These are phyloP conservation scores for Cyprinella venusta DNA, from an alignment of 2,797 vertebrate species.

Conservation along the genomic window DNA sequence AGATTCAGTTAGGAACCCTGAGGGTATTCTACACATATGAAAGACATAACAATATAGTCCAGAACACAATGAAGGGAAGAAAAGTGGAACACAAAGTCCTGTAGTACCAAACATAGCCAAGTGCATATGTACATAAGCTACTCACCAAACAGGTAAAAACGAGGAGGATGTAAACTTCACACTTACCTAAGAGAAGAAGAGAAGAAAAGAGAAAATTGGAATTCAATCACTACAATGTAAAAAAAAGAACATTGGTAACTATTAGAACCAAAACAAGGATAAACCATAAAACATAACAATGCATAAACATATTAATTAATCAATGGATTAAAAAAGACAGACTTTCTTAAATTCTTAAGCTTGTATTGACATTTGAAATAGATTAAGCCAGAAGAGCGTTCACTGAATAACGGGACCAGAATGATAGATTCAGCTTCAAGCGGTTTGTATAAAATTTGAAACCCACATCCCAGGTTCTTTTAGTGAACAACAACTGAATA, in stretches of 20 bases:
- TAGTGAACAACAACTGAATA: slow-evolving; percentile 2
- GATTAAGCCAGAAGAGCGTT: slow-evolving; percentile 3
- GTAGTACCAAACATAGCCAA: background rate
- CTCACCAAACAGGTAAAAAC: slow-evolving; percentile 26
- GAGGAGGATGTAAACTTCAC: background rate
- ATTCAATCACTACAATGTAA: background rate
- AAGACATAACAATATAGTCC: slow-evolving; percentile 21
- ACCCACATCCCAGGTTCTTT: slow-evolving; percentile 9
- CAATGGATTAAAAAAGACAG: background rate
- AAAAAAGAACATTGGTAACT: background rate
- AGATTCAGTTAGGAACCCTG: background rate
- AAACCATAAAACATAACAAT: background rate
- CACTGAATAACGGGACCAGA: background rate
- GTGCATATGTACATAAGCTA: background rate
- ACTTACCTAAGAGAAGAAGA: slow-evolving; percentile 35
- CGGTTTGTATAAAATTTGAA: slow-evolving; percentile 4
- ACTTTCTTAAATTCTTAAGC: background rate
- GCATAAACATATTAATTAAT: background rate
- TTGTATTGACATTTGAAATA: background rate
- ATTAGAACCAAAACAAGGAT: background rate
- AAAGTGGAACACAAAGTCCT: background rate
- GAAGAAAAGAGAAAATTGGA: background rate
- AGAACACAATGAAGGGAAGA: background rate
- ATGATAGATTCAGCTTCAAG: slow-evolving; percentile 7
- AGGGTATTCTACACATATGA: slow-evolving; percentile 20